These are phyloP conservation scores for Phrixothrix hirtus DNA, from an alignment of 2,888 invertebrate species.

Conservation along the genomic window DNA sequence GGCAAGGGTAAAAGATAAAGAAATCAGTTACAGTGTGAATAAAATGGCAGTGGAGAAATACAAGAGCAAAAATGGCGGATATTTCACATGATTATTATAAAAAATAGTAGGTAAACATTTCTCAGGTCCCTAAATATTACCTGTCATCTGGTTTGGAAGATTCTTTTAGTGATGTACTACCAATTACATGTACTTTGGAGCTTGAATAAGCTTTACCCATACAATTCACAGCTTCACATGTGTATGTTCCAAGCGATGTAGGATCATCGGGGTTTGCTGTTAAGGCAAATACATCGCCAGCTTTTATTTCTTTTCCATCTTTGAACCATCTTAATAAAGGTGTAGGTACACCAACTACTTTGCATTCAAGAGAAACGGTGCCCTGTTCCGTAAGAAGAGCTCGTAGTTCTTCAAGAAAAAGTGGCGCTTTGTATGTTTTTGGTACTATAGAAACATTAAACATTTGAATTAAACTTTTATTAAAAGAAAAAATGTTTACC, in stretches of 20 bases:
- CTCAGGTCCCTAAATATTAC: too few relatives aligned
- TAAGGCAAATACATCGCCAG: conserved; percentile 86
- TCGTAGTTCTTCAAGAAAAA: conserved; percentile 82
- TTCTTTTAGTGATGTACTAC: conserved; percentile 72
- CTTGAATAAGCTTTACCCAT: conserved; percentile 85
- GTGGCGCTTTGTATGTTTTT: conserved; percentile 85
- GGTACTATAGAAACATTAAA: conserved; percentile 63
- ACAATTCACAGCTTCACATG: conserved; percentile 86
- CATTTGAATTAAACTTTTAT: not conserved
- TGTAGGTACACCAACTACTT: conserved; percentile 88
- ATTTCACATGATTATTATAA: too few relatives aligned
- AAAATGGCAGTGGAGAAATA: too few relatives aligned
- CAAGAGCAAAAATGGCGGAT: too few relatives aligned
- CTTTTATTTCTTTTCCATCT: conserved; percentile 85
- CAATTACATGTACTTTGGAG: conserved; percentile 81
- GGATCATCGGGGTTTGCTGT: conserved; percentile 84
- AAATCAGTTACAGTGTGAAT: too few relatives aligned
- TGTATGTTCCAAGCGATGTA: conserved; percentile 83
- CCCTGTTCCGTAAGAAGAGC: conserved; percentile 85
- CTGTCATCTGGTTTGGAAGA: conserved; percentile 70
- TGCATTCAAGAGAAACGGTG: conserved; percentile 88
- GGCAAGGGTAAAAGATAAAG: too few relatives aligned
- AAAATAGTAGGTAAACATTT: too few relatives aligned
- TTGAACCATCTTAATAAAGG: conserved; percentile 73
- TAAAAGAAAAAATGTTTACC: conserved; percentile 55